A percentile compares a stretch with the other conserved stretches of the same genome.
Conservation (phyloP, 2,797 vertebrate genomes). For the Hozukius guyotensis region DNA sequence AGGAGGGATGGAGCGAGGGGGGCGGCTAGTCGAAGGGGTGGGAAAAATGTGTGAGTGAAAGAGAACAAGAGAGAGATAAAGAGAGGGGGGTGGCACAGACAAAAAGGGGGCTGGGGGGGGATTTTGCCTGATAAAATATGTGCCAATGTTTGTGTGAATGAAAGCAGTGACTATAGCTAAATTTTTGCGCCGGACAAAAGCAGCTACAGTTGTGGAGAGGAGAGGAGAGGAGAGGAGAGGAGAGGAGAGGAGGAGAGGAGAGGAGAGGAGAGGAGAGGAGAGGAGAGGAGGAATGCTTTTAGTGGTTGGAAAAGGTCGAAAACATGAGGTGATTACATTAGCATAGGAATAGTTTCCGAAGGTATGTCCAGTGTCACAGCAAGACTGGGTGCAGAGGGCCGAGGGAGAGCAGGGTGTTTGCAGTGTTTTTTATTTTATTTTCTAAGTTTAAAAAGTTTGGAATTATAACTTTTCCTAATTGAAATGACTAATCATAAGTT, state of each 20-base stretch:
- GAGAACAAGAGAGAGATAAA: conserved; percentile 78
- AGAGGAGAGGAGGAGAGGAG: neutral
- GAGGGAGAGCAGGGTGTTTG: neutral
- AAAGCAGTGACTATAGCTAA: conserved; percentile 81
- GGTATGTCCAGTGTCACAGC: conserved; percentile 38
- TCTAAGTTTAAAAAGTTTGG: neutral
- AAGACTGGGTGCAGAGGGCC: neutral
- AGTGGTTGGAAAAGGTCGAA: conserved; percentile 41
- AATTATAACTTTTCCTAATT: neutral
- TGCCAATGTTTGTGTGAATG: conserved; percentile 81
- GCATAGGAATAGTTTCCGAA: conserved; percentile 51
- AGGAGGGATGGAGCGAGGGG: conserved; percentile 53
- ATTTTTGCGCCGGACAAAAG: conserved; percentile 72
- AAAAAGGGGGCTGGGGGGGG: conserved; percentile 72
- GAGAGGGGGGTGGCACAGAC: conserved; percentile 70
- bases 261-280: conserved; percentile 12
- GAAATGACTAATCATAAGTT: neutral
- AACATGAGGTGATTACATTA: conserved; percentile 56
- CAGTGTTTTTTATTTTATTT: neutral
- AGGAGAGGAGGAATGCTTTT: conserved; percentile 36
- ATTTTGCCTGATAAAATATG: conserved; percentile 84
- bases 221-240: conserved; percentile 2
- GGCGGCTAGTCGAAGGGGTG: conserved; percentile 65
- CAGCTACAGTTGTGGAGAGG: conserved; percentile 60
- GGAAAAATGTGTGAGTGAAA: conserved; percentile 82